These are phyloP conservation scores for Menidia menidia DNA, from an alignment of 2,797 vertebrate genomes.

Conservation along the genomic window DNA sequence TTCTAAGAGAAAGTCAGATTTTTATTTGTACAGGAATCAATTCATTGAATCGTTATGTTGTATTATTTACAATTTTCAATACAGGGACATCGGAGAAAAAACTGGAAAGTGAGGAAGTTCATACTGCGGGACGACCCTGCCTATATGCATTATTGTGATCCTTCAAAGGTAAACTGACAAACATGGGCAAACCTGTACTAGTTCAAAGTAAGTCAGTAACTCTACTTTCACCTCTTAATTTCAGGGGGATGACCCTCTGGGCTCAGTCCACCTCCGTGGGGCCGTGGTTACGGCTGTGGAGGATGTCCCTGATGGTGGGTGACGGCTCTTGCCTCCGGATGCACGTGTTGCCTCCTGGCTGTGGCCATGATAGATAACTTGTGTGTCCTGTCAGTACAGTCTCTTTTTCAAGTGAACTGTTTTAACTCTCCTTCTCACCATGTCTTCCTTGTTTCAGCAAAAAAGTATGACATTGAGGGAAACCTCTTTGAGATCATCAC, in stretches of 20 bases:
- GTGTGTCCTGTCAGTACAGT: constrained; percentile 16
- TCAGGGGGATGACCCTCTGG: constrained; percentile 90
- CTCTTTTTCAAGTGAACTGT: constrained; percentile 2
- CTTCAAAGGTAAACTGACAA: constrained; percentile 85
- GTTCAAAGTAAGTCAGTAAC: neutral
- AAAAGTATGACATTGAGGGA: constrained; percentile 86
- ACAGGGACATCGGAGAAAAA: constrained; percentile 95
- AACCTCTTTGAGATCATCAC: constrained; percentile 99
- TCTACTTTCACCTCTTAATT: neutral
- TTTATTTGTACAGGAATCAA: neutral
- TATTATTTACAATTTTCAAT: constrained; percentile 25
- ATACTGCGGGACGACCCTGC: constrained; percentile 93
- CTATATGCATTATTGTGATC: constrained; percentile 95
- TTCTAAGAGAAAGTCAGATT: constrained; percentile 8
- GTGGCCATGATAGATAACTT: constrained; percentile 14
- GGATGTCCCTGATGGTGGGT: constrained; percentile 89
- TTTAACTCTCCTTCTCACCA: neutral
- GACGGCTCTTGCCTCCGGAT: constrained; percentile 1
- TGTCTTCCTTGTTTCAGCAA: constrained; percentile 78
- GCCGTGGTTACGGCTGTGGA: constrained; percentile 94
- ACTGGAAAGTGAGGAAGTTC: constrained; percentile 99
- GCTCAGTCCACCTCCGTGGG: constrained; percentile 91
- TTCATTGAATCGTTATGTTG: neutral
- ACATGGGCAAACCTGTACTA: neutral
- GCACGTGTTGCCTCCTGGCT: neutral